Conservation (phyloP, 2,113 vertebrate genomes). For the Semicossyphus pulcher region DNA sequence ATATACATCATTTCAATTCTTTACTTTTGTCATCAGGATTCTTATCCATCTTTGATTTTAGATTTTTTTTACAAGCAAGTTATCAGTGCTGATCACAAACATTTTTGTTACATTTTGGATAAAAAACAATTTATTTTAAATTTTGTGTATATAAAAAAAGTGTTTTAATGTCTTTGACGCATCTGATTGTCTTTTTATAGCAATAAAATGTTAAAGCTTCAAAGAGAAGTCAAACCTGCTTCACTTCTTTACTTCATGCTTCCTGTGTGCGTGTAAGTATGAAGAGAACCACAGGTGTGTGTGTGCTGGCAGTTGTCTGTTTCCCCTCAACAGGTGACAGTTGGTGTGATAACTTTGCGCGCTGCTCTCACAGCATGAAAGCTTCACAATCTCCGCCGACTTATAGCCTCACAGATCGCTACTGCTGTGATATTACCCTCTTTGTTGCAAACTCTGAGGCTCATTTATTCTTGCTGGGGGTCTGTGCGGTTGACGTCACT, state of each 20-base stretch:
- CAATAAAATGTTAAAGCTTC: conserved; percentile 47
- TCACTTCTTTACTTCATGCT: not conserved
- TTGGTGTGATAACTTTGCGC: conserved; percentile 55
- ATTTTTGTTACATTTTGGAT: too few species aligned
- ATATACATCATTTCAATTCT: not conserved
- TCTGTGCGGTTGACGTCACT: conserved; percentile 36
- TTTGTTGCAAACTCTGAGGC: conserved; percentile 26
- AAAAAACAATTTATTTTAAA: too few species aligned
- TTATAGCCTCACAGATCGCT: conserved; percentile 4
- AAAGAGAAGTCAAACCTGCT: not conserved
- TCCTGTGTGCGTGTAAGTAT: not conserved
- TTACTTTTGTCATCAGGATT: not conserved
- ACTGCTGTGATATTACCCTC: conserved; percentile 23
- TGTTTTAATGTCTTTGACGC: too few species aligned
- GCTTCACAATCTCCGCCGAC: conserved; percentile 52
- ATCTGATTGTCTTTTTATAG: conserved; percentile 9
- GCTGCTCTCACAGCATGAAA: conserved; percentile 33
- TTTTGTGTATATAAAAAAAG: too few species aligned
- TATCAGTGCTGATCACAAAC: too few species aligned
- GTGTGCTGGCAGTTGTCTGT: too few species aligned
- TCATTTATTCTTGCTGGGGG: conserved; percentile 48
- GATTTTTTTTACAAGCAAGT: not conserved
- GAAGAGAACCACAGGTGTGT: conserved; percentile 49
- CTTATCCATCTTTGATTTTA: conserved; percentile 1
- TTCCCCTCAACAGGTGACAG: conserved; percentile 52